Percentiles rank a stretch among this genome's conserved stretches.
These are phyloP conservation scores for Bos indicus DNA, from an alignment of 2,113 vertebrate species.

Conservation along the genomic window DNA sequence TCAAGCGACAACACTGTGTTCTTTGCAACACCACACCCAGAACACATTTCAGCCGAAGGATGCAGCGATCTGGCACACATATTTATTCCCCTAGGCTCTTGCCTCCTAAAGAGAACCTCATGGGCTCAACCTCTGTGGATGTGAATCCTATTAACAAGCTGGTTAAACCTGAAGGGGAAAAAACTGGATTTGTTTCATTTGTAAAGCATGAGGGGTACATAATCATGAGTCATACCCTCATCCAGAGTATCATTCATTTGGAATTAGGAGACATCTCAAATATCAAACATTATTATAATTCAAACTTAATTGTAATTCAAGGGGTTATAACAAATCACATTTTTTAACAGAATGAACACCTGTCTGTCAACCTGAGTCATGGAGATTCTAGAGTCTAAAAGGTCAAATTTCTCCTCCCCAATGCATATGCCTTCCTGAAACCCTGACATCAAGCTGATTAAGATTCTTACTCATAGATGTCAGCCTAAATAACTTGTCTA, in stretches of 20 bases:
- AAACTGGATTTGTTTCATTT: neutral
- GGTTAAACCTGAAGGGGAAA: neutral
- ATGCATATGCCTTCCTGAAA: neutral
- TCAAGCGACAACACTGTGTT: neutral
- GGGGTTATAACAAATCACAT: neutral
- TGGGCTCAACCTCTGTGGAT: neutral
- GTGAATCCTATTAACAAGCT: neutral
- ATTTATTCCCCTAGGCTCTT: neutral
- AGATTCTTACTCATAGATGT: neutral
- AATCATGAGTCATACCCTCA: neutral
- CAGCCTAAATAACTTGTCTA: neutral
- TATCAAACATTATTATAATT: neutral
- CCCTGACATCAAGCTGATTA: neutral
- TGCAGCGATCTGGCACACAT: neutral
- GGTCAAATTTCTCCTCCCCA: neutral
- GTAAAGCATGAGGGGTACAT: neutral
- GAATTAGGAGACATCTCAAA: neutral
- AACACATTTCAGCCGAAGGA: neutral
- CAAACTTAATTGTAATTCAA: neutral
- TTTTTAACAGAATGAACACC: neutral
- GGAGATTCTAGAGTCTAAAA: neutral
- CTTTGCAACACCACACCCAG: neutral
- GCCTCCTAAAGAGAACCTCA: conserved; percentile 13
- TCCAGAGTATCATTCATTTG: neutral
- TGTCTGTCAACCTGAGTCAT: neutral